Evolutionary conservation across 1,140 invertebrate genomes (phyloP), one percentile per base, ranked within the genome.

Genomic region (Stratiolaelaps scimitus): DNA sequence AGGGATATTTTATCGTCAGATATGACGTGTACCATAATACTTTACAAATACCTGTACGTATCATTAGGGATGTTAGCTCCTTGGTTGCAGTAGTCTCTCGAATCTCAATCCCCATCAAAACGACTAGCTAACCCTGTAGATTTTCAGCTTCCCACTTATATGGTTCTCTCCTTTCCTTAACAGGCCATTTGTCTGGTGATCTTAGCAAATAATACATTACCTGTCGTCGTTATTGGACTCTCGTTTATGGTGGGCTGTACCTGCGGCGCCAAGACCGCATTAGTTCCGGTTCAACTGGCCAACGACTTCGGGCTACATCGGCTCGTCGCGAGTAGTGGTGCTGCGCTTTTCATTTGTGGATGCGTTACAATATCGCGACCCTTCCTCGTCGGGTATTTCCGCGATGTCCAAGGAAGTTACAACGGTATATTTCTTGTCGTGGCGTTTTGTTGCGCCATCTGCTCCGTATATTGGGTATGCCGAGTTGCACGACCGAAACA

Each of bases 251-350:
- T 60, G 15, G 53, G 53, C 26, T 26, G 53, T 23, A 29, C 26
- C 53, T 29, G 34, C 23, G 53, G 53, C 23, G 53, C 53, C 53
- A 17, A 29, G 4, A 23, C 26, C 4, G 17, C 53, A 13, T 23
- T 60, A 17, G 34, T 60, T 26, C 53, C 53, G 0, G 53, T 60
- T 5, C 53, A 29, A 15, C 10, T 60, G 53, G 53, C 26, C 17
- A 60, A 60, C 53, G 53, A 60, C 10, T 60, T 60, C 20, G 53
- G 53, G 2, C 26, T 60, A 26, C 15, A 26, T 29, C 53, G 23
- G 17, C 34, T 60, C 23, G 34, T 34, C 15, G 15, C 15, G 1
- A 60, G 15, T 34, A 17, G 15, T 17, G 53, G 53, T 6, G 53
- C 23, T 26, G 26, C 53, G 26, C 53, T 60, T 1, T 20, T 60